Base-by-base conservation (phyloP, 2,888 invertebrate species). In the Phyllotreta cruciferae region DNA sequence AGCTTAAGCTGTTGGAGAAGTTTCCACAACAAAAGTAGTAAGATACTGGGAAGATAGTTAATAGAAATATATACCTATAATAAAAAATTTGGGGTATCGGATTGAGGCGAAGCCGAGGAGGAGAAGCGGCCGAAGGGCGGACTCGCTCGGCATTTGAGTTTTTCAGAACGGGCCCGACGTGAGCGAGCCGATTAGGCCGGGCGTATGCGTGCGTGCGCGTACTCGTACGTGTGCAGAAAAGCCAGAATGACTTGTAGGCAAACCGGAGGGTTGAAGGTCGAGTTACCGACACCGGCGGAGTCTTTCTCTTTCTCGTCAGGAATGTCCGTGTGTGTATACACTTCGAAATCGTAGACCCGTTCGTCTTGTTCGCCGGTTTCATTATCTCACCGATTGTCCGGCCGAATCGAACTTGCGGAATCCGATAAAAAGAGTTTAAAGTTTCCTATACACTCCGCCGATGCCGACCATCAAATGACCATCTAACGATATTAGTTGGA, bases 381-480 rank as follows among this genome's bases (percentile, higher is more conserved):
- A 77, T 77, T 77, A 78, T 74, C 70, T 71, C 69, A 70, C 62
- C 66, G 73, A 74, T 76, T 74, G 75, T 72, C 76, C 76, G 76
- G 71, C 76, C 77, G 78, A 77, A 77, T 77, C 76, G 75, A 78
- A 78, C 76, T 77, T 76, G 73, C 73, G 61, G 75, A 77, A 76
- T 75, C 36, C 64, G 24, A 24, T 24, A 24, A 6, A 14, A 8
- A 45, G 24, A 5, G 45, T 42, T 24, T 24, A 24, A 24, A 42
- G 42, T 3, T 42, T 42, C 9, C 42, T 6, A n/a, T n/a, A 42
- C 11, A n/a, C 44, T 42, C 10, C n/a, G 13, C 42, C 7, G 10
- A 6, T 42, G 1, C 1, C 11, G 11, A 13, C 44, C 11, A 42
- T 13, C 11, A 41, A 41, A 41, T 13, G 44, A 7, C 24, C 14